Evolutionary conservation across 2,797 vertebrate genomes (phyloP), one percentile per base, ranked within the genome.

Genomic region (Anas capensis): DNA sequence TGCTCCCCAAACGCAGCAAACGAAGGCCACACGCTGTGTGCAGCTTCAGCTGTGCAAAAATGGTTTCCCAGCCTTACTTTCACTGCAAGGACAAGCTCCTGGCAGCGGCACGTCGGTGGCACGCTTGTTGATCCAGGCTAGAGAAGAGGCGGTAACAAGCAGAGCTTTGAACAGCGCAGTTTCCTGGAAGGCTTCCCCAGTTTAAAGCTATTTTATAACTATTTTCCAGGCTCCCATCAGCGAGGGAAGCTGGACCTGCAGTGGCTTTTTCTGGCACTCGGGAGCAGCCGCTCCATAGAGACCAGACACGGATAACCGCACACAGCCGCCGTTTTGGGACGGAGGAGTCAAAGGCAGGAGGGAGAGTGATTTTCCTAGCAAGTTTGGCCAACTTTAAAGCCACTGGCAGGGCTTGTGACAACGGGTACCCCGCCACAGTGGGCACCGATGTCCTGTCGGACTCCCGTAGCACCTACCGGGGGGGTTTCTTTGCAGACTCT

Each of bases 151-250:
- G 90, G n/a, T 58, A 57, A 56, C 79, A 76, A 54, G 68, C 27
- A 78, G 53, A 93, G 87, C 24, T 88, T 78, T 49, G 36, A 92
- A 73, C 48, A 82, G 14, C 61, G 57, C 27, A 12, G 34, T 60
- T 91, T 90, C 31, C 82, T 86, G 53, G 42, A 82, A 84, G 36
- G 81, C 79, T 88, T 72, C 29, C 57, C 61, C 48, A 53, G 9
- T 14, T 71, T 60, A 75, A 91, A 56, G 60, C 14, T 84, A 51
- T 76, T 87, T 71, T 79, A 66, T 86, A 38, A 89, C 26, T 71
- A 57, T 92, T 94, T 95, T 96, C 36, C 82, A 91, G 64, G 36
- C 53, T 92, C 61, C 69, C n/a, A 11, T 65, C 71, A 62, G 54
- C 40, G 34, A 88, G 80, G 77, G 66, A 91, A 94, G 93, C 29